These are phyloP conservation scores for Pipa parva DNA, from an alignment of 2,113 vertebrate species.

Conservation along the genomic window DNA sequence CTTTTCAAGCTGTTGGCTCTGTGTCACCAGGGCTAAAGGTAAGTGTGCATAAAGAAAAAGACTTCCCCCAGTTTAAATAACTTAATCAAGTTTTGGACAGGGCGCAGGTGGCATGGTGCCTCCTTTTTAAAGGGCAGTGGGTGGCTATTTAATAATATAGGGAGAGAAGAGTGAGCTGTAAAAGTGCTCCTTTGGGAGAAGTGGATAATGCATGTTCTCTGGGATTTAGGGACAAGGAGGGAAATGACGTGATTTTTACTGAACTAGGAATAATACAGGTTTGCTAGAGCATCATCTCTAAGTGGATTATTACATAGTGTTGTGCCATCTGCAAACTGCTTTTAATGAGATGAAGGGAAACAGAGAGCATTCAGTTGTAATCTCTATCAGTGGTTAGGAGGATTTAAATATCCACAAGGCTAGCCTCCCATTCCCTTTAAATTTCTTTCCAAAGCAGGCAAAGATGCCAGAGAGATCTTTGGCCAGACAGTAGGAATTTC, in stretches of 20 bases:
- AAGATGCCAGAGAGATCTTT: neutral
- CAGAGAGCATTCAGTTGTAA: conserved; percentile 30
- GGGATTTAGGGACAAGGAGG: conserved; percentile 6
- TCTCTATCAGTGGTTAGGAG: conserved; percentile 26
- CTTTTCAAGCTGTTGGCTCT: conserved; percentile 25
- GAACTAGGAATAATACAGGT: neutral
- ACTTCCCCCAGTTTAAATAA: neutral
- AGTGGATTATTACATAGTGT: conserved; percentile 10
- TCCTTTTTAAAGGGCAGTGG: neutral
- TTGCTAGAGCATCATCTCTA: neutral
- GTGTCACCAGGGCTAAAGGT: conserved; percentile 24
- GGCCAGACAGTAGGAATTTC: neutral
- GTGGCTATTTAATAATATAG: neutral
- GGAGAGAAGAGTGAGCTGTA: neutral
- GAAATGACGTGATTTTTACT: conserved; percentile 2
- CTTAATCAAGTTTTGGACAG: neutral
- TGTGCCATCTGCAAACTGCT: conserved; percentile 30
- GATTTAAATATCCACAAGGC: conserved; percentile 15
- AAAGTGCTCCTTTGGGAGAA: neutral
- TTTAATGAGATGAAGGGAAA: conserved; percentile 27
- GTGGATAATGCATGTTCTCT: neutral
- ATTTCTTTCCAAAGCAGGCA: conserved; percentile 7
- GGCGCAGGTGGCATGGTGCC: neutral
- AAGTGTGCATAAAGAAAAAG: conserved; percentile 1
- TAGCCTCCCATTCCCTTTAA: neutral